Conservation (phyloP, 2,113 vertebrate genomes). For the Corythaixoides concolor region DNA sequence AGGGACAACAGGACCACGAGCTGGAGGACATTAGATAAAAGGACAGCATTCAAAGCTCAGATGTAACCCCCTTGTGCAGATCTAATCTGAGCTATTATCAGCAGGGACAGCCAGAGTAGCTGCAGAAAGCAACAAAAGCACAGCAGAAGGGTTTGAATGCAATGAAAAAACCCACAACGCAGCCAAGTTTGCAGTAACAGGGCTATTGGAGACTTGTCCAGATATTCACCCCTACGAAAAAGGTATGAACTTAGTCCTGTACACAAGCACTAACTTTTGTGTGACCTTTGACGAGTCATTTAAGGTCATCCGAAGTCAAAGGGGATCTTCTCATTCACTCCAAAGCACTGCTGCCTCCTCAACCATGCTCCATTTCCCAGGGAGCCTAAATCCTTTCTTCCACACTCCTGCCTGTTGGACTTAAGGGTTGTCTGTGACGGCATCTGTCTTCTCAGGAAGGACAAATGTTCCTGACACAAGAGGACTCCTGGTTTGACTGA, state of each 20-base stretch:
- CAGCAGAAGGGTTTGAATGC: background rate
- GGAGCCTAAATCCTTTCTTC: background rate
- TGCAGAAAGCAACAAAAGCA: background rate
- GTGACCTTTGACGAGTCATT: background rate
- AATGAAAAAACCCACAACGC: background rate
- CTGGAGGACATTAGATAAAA: slow-evolving; percentile 51
- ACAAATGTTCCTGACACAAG: background rate
- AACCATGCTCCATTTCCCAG: background rate
- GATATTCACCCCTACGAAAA: background rate
- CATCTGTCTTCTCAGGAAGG: background rate
- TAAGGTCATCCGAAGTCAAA: background rate
- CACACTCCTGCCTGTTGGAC: background rate
- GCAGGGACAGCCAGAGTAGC: background rate
- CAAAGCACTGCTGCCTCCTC: background rate
- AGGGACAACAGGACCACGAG: slow-evolving; percentile 39
- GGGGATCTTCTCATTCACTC: background rate
- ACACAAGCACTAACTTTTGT: background rate
- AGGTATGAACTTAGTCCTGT: background rate
- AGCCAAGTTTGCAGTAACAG: background rate
- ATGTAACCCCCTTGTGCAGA: slow-evolving; percentile 6
- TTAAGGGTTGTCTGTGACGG: background rate
- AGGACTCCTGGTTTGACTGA: background rate
- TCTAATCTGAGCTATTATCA: slow-evolving; percentile 33
- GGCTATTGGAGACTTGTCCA: background rate
- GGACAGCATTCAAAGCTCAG: slow-evolving; percentile 29